A percentile compares a stretch with the other conserved stretches of the same genome.
phyloP scores from a whole-genome alignment of 2,888 invertebrate genomes.

The Argynnis bischoffii region DNA sequence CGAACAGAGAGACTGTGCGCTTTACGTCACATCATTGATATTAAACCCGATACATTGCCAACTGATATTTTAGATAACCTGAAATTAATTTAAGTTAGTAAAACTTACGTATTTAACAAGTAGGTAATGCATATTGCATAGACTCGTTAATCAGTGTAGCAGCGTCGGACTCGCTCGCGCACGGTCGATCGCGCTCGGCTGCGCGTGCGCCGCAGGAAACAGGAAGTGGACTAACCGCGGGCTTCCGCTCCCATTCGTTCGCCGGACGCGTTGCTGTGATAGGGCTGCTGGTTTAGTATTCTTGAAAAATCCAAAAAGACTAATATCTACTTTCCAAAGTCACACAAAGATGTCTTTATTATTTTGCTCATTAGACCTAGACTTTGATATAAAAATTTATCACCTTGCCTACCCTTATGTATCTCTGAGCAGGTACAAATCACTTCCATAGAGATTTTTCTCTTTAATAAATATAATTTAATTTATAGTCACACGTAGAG shows the following conservation, averaged over 20 bases:
- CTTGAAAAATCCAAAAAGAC: slow-evolving; percentile 13
- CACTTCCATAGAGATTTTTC: too few relatives aligned
- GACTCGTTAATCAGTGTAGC: slow-evolving; percentile 24
- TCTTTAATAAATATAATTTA: too few relatives aligned
- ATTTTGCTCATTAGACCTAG: too few relatives aligned
- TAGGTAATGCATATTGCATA: slow-evolving; percentile 2
- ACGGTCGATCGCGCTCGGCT: slow-evolving; percentile 64
- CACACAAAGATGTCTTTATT: too few relatives aligned
- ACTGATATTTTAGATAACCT: too few relatives aligned
- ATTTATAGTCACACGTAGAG: too few relatives aligned
- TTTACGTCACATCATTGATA: too few relatives aligned
- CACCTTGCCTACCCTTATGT: too few relatives aligned
- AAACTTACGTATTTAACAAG: slow-evolving; percentile 1
- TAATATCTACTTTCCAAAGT: not conserved
- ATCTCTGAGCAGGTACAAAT: too few relatives aligned
- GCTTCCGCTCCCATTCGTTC: slow-evolving; percentile 81
- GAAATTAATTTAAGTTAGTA: not conserved
- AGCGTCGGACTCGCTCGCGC: slow-evolving; percentile 45
- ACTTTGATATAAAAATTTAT: too few relatives aligned
- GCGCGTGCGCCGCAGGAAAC: slow-evolving; percentile 79
- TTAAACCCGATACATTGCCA: too few relatives aligned
- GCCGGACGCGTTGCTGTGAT: slow-evolving; percentile 70
- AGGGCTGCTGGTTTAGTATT: slow-evolving; percentile 42
- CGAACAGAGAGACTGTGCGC: too few relatives aligned
- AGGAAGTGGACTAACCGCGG: slow-evolving; percentile 82